A percentile compares a stretch with the other conserved stretches of the same genome.
phyloP scores from a whole-genome alignment of 2,797 vertebrate genomes.

The Petrocephalus schoutedeni region DNA sequence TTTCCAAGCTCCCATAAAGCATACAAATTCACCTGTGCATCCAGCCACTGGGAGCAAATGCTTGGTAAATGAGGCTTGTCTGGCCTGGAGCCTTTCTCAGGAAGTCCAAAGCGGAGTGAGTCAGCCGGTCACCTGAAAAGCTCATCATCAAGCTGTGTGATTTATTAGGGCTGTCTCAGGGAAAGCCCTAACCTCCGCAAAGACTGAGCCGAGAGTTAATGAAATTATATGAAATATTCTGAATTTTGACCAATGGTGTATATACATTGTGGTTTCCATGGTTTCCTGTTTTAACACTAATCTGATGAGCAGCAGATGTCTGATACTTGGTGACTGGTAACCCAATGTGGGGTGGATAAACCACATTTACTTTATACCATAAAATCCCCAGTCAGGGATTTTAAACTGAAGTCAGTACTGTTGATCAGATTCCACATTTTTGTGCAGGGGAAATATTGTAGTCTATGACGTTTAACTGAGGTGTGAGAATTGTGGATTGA shows the following conservation, averaged over 20 bases:
- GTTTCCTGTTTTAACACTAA: no score
- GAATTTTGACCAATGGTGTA: neutral
- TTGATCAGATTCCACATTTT: neutral
- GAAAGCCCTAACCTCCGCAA: neutral
- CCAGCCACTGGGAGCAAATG: neutral
- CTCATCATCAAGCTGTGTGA: neutral
- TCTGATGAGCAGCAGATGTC: no score
- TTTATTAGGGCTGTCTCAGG: neutral
- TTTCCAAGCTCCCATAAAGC: neutral
- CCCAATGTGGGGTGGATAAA: no score
- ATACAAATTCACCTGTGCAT: neutral
- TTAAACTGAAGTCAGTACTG: neutral
- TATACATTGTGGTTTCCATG: no score
- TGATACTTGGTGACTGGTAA: no score
- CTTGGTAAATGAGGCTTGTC: neutral
- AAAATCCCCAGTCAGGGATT: neutral
- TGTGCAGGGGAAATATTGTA: neutral
- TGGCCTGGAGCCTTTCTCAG: neutral
- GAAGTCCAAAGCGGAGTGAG: neutral
- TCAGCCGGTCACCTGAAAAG: neutral
- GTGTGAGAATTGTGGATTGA: neutral
- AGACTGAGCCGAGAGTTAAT: neutral
- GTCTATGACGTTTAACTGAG: neutral
- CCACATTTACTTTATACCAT: neutral
- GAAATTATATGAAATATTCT: neutral